phyloP scores from a whole-genome alignment of 2,888 invertebrate species.

The Drosophila nigricruria region DNA sequence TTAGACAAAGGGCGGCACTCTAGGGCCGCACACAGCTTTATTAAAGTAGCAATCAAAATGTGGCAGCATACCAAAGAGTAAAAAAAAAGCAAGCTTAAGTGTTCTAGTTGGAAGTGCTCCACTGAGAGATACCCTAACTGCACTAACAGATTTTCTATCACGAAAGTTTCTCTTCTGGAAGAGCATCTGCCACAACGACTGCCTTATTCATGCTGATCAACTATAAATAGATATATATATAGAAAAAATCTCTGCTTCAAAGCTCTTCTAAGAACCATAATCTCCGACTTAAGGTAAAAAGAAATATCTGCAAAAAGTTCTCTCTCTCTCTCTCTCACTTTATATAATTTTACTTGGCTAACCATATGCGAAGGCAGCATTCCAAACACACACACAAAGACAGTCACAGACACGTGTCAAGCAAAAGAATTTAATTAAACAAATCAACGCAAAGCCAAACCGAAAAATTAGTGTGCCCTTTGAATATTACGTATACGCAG shows the following conservation, averaged over 20 bases:
- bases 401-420: constrained; percentile 13
- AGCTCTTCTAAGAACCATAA: too few relatives aligned
- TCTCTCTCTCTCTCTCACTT: constrained; percentile 5
- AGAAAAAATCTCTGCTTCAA: neutral
- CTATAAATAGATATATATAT: too few relatives aligned
- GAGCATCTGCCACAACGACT: too few relatives aligned
- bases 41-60: constrained; percentile 40
- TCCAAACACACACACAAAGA: neutral
- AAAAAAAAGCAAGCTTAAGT: neutral
- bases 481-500: constrained; percentile 38
- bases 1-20: constrained; percentile 36
- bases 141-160: too few relatives aligned
- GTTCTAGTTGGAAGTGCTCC: neutral
- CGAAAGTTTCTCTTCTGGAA: too few relatives aligned
- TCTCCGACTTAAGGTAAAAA: neutral
- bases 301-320: neutral
- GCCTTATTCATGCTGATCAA: neutral
- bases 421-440: constrained; percentile 39
- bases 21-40: constrained; percentile 12
- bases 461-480: constrained; percentile 28
- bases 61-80: constrained; percentile 25
- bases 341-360: constrained; percentile 13
- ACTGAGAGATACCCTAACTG: neutral
- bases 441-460: constrained; percentile 41
- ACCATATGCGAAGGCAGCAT: constrained; percentile 5